phyloP scores from a whole-genome alignment of 2,113 vertebrate species.

The Melanerpes formicivorus region DNA sequence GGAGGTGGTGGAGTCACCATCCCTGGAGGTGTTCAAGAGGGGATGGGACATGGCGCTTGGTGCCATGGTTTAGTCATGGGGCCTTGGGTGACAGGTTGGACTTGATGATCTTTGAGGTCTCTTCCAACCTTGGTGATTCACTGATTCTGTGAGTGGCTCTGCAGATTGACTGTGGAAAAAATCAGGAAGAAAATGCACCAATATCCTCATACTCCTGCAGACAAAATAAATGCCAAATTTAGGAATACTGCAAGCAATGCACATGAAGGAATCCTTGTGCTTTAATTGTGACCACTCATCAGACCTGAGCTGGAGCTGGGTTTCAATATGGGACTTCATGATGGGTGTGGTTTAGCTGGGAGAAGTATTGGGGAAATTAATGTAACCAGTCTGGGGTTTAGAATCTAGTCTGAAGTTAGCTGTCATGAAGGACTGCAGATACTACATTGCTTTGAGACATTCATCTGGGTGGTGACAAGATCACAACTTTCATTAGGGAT shows the following conservation, averaged over 20 bases:
- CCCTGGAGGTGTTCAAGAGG: no score
- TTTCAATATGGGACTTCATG: accelerated
- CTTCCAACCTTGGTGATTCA: no score
- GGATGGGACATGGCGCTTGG: no score
- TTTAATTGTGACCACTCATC: neutral
- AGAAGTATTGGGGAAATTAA: neutral
- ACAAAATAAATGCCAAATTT: neutral
- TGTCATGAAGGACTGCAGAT: neutral
- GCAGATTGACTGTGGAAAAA: neutral
- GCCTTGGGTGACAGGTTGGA: no score
- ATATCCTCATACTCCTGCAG: neutral
- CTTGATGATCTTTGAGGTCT: no score
- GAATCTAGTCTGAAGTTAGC: neutral
- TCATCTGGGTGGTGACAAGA: accelerated
- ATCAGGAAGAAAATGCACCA: neutral
- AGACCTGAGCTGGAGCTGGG: neutral
- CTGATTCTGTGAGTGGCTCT: neutral
- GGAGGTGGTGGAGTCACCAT: no score
- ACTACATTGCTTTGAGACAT: neutral
- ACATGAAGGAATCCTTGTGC: neutral
- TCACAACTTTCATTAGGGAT: neutral
- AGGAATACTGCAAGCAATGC: neutral
- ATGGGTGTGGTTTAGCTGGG: neutral
- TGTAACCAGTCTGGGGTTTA: neutral
- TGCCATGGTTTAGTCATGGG: no score